Conservation (phyloP, 2,797 vertebrate species). For the Centropyge bicolor region DNA sequence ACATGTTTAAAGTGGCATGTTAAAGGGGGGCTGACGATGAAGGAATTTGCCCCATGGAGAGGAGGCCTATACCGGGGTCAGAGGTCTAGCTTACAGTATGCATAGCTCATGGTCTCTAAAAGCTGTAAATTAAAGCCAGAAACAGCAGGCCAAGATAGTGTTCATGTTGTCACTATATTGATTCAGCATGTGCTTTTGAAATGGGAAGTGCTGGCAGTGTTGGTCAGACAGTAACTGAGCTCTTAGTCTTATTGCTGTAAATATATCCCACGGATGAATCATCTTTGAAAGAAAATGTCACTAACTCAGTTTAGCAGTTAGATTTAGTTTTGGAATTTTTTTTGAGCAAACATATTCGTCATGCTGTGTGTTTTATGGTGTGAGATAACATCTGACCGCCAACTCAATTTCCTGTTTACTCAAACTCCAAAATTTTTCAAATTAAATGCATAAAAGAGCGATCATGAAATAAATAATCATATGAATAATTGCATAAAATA, state of each 20-base stretch:
- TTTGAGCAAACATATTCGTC: too few relatives aligned
- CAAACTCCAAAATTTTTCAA: too few relatives aligned
- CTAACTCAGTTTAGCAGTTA: not conserved
- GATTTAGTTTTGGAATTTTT: too few relatives aligned
- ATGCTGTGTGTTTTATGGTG: not conserved
- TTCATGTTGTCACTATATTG: conserved; percentile 15
- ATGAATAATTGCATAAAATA: not conserved
- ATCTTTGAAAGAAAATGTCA: conserved; percentile 18
- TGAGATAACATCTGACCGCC: not conserved
- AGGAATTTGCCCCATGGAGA: conserved; percentile 67
- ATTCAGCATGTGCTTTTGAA: conserved; percentile 40
- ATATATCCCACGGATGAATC: conserved; percentile 13
- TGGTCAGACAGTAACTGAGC: not conserved
- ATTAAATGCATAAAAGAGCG: not conserved
- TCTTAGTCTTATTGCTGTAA: conserved; percentile 18
- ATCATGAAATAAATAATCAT: not conserved
- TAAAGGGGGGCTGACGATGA: conserved; percentile 33
- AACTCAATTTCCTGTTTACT: not conserved
- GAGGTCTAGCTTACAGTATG: conserved; percentile 61
- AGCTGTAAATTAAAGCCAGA: conserved; percentile 61
- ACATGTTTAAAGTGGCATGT: conserved; percentile 46
- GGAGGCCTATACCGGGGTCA: conserved; percentile 46
- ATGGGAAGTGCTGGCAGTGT: not conserved
- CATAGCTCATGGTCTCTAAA: conserved; percentile 45
- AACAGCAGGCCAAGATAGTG: conserved; percentile 19